Base-by-base conservation (phyloP, 2,888 invertebrate genomes). In the Ormyrus rosae region DNA sequence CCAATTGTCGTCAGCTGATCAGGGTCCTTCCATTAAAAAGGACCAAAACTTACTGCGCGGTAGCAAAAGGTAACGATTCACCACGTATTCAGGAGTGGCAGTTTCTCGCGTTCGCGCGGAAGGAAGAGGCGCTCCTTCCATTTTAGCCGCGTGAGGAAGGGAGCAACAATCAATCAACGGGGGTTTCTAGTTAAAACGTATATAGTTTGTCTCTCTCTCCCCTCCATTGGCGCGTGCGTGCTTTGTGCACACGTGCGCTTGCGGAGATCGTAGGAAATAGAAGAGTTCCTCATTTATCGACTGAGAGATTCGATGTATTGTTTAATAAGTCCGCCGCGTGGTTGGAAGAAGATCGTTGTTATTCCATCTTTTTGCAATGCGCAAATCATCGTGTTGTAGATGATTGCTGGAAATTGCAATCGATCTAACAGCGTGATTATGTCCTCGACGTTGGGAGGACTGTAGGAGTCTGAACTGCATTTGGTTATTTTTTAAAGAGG, bases 81-180 rank as follows among this genome's bases (percentile, higher is more conserved):
- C 19, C 19, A 19, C 19, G 19, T 19, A 19, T 19, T 19, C 4
- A 51, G 65, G 50, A 51, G 51, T 19, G 51, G 7, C 19, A 51
- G 4, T 13, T 3, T 46, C 45, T 9, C 5, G 5, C 51, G 2
- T 9, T 19, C 2, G 13, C 9, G 50, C 50, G 34, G 34, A 19
- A 6, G 48, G 58, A 58, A 58, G 13, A 8, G 61, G 48, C 61
- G 61, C 19, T 58, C 70, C 65, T 65, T 58, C 70, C 76, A 76
- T 76, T 76, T 69, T 69, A 63, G 10, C 50, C 50, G 60, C 50
- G 19, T 19, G 10, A 51, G 48, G 48, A 78, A 72, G 78, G 61
- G 78, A 68, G 76, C 68, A 68, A 73, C 61, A 72, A 78, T 73
- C 73, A 78, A 78, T 73, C 73, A 78, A 67, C 64, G 60, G 75